These are phyloP conservation scores for Stichopus horrens DNA, from an alignment of 53 echinoderm and acorn worm species.

Conservation along the genomic window DNA sequence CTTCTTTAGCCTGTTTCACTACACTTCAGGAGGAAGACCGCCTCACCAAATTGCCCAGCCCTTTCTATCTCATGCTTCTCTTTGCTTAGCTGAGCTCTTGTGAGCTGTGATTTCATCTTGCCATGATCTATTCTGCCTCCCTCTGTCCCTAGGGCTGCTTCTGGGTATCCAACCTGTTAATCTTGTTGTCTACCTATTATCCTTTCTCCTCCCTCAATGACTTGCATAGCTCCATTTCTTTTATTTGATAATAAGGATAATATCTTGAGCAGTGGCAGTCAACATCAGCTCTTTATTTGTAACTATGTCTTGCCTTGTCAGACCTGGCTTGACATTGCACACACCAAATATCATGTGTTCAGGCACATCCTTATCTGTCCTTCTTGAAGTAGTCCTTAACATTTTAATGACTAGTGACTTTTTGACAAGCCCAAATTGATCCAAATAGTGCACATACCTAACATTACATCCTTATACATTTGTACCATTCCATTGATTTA, in stretches of 20 bases:
- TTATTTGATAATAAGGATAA: neutral
- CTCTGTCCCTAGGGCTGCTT: neutral
- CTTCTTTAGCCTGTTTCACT: neutral
- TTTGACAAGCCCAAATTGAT: no score
- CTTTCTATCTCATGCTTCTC: neutral
- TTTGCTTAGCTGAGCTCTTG: neutral
- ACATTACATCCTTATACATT: no score
- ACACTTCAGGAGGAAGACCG: neutral
- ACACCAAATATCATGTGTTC: no score
- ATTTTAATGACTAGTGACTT: no score
- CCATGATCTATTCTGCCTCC: neutral
- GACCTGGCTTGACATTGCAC: no score
- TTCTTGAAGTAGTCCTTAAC: no score
- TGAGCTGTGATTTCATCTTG: neutral
- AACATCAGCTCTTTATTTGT: neutral
- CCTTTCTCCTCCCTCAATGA: neutral
- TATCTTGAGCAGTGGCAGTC: neutral
- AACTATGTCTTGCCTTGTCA: neutral
- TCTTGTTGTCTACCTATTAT: neutral
- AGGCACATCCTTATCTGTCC: no score
- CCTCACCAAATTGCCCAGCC: neutral
- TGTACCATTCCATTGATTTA: no score
- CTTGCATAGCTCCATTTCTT: neutral
- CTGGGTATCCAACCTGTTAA: neutral
- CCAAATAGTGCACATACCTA: no score